A percentile compares a stretch with the other conserved stretches of the same genome.
Evolutionary conservation across 2,888 invertebrate genomes (phyloP).

Genomic region (Thereva nobilitata): DNA sequence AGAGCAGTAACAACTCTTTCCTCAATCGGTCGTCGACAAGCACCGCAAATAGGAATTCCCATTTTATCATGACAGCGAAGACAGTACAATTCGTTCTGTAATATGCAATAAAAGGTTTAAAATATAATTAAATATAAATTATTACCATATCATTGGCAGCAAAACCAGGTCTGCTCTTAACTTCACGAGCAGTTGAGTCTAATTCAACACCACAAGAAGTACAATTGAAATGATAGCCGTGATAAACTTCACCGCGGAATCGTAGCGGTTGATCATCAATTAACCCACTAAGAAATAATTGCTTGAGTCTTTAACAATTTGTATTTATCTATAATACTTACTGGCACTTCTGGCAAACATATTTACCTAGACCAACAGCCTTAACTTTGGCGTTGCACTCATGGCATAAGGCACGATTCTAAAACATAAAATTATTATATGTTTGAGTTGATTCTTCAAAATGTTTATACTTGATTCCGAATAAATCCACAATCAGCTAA

Average conservation of each 20-base stretch:
- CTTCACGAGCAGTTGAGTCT: constrained; percentile 94
- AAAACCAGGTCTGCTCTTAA: constrained; percentile 86
- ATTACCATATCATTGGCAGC: constrained; percentile 85
- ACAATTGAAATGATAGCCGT: constrained; percentile 99
- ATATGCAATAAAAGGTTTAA: not conserved
- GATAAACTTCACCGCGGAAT: constrained; percentile 96
- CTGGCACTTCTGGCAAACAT: constrained; percentile 99
- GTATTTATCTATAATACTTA: constrained; percentile 62
- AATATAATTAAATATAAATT: not conserved
- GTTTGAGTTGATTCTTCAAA: not conserved
- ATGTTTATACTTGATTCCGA: constrained; percentile 73
- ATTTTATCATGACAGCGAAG: constrained; percentile 98
- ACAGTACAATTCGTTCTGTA: constrained; percentile 91
- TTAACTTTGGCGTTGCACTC: constrained; percentile 96
- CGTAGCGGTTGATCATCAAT: constrained; percentile 90
- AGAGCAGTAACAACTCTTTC: constrained; percentile 98
- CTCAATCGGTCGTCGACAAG: constrained; percentile 97
- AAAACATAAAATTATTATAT: constrained; percentile 2
- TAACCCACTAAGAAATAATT: constrained; percentile 67
- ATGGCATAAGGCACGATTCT: constrained; percentile 81
- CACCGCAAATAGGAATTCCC: constrained; percentile 99
- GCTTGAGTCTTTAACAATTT: not conserved
- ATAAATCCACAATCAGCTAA: constrained; percentile 97
- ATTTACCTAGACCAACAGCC: constrained; percentile 92
- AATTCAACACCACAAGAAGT: constrained; percentile 89